These are phyloP conservation scores for Anguilla pacifica DNA, from an alignment of 2,797 vertebrate species.

Conservation along the genomic window DNA sequence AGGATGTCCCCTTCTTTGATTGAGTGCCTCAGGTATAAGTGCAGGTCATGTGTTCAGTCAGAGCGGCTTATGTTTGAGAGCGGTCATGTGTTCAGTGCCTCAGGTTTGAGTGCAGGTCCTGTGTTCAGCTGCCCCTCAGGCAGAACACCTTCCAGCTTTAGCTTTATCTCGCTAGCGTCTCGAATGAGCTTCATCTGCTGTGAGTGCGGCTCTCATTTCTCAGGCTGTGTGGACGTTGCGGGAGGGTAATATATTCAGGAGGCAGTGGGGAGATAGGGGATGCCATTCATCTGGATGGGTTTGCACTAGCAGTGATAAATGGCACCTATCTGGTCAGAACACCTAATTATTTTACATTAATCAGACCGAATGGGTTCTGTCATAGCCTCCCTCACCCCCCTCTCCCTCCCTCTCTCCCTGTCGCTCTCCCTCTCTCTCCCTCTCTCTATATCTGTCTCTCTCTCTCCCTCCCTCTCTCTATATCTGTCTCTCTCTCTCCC, in stretches of 20 bases:
- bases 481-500: too few relatives aligned
- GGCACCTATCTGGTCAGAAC: conserved; percentile 59
- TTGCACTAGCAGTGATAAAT: conserved; percentile 57
- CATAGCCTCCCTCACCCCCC: conserved; percentile 13
- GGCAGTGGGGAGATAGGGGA: background rate
- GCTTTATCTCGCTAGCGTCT: background rate
- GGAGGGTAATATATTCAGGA: conserved; percentile 31
- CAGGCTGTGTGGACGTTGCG: background rate
- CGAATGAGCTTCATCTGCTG: conserved; percentile 11
- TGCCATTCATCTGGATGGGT: conserved; percentile 25
- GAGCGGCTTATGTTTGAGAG: background rate
- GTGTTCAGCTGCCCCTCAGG: background rate
- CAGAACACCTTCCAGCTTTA: background rate
- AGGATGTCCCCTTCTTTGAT: too few relatives aligned
- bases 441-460: too few relatives aligned
- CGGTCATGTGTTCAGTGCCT: background rate
- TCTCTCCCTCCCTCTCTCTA: too few relatives aligned
- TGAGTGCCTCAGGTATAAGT: background rate
- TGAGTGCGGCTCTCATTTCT: background rate
- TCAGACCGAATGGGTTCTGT: conserved; percentile 53
- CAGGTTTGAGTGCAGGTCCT: background rate
- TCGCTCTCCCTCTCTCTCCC: too few relatives aligned
- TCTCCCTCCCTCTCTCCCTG: background rate
- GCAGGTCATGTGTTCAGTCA: background rate
- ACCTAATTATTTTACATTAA: conserved; percentile 72